These are phyloP conservation scores for Anguilla pacifica DNA, from an alignment of 2,797 vertebrate species.

Conservation along the genomic window DNA sequence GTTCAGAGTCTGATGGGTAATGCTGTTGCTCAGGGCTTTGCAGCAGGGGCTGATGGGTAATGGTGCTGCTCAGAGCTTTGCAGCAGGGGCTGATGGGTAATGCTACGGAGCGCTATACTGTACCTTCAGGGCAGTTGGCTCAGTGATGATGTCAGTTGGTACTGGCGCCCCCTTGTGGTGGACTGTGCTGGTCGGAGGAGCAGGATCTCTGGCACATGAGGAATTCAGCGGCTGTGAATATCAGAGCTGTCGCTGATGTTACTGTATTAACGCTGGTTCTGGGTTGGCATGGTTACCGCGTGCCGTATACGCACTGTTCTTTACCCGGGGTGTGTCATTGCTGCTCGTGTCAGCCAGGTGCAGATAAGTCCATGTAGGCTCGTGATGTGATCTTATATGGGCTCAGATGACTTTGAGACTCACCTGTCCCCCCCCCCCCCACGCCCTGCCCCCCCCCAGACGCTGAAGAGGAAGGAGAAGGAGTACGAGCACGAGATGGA, in stretches of 20 bases:
- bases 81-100: background rate
- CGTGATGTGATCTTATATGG: no score
- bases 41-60: no score
- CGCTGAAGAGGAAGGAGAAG: conserved; percentile 95
- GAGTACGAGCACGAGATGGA: conserved; percentile 99
- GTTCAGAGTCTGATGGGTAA: background rate
- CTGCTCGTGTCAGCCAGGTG: no score
- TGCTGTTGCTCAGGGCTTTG: background rate
- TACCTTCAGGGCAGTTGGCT: background rate
- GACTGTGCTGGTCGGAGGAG: background rate
- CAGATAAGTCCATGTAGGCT: no score
- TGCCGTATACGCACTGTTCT: no score
- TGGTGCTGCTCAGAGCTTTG: no score
- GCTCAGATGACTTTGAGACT: background rate
- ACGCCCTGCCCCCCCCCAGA: conserved; percentile 63
- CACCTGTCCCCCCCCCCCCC: no score
- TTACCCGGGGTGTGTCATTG: no score
- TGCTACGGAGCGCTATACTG: background rate
- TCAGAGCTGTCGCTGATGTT: background rate
- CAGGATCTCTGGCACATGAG: background rate
- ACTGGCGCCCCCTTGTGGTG: background rate
- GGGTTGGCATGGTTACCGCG: no score
- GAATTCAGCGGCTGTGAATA: background rate
- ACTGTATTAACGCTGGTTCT: background rate
- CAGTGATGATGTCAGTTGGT: background rate